Percentiles rank a stretch among this genome's conserved stretches.
These are phyloP conservation scores for Nettapus auritus DNA, from an alignment of 2,113 vertebrate genomes.

Conservation along the genomic window DNA sequence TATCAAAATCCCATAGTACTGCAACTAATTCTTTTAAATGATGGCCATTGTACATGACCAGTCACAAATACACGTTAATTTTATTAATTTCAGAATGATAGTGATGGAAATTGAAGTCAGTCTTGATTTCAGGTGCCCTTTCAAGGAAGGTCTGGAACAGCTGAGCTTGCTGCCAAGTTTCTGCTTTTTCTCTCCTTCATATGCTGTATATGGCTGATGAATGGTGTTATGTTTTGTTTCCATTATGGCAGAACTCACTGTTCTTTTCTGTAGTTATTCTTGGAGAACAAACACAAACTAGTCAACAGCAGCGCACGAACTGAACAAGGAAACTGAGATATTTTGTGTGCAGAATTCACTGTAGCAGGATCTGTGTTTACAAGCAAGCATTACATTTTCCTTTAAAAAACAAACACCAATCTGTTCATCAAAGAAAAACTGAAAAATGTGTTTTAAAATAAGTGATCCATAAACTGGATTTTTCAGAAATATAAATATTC, in stretches of 20 bases:
- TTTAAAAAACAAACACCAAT: neutral
- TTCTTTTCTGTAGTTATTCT: constrained; percentile 28
- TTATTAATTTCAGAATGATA: neutral
- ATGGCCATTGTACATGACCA: neutral
- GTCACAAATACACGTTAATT: neutral
- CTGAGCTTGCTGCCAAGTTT: neutral
- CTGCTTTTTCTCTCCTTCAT: constrained; percentile 45
- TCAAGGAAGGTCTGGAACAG: neutral
- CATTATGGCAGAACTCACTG: constrained; percentile 32
- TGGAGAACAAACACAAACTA: neutral
- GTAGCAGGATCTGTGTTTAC: neutral
- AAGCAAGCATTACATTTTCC: neutral
- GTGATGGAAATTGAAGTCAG: neutral
- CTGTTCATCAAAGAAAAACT: neutral
- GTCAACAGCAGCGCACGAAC: neutral
- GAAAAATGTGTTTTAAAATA: neutral
- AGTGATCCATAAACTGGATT: neutral
- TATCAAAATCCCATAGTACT: neutral
- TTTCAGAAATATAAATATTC: neutral
- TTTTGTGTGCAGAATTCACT: neutral
- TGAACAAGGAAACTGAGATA: neutral
- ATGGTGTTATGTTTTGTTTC: constrained; percentile 37
- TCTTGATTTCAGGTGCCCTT: neutral
- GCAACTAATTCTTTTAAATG: neutral
- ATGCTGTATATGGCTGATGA: neutral